A percentile compares a stretch with the other conserved stretches of the same genome.
These are phyloP conservation scores for Hemithea aestivaria DNA, from an alignment of 2,888 invertebrate species.

Conservation along the genomic window DNA sequence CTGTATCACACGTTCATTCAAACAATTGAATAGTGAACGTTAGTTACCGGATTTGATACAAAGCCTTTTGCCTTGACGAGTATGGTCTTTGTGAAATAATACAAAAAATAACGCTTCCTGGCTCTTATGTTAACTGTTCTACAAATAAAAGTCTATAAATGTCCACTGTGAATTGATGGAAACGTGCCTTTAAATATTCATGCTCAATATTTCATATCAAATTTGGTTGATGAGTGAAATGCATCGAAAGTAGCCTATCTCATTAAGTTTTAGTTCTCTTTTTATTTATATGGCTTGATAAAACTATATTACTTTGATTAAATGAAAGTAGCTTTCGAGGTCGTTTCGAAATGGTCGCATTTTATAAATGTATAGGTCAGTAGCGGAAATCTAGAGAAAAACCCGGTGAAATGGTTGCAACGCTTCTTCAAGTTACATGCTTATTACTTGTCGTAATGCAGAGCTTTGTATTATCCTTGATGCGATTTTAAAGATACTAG, in stretches of 20 bases:
- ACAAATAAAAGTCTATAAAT: slow-evolving; percentile 57
- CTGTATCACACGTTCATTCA: slow-evolving; percentile 23
- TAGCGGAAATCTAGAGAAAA: slow-evolving; percentile 20
- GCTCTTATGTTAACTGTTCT: slow-evolving; percentile 57
- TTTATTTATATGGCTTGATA: slow-evolving; percentile 11
- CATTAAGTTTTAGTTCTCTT: slow-evolving; percentile 6
- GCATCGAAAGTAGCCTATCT: slow-evolving; percentile 7
- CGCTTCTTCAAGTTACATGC: slow-evolving; percentile 8
- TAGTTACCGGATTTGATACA: slow-evolving; percentile 39
- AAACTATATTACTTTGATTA: slow-evolving; percentile 12
- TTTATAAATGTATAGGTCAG: slow-evolving; percentile 18
- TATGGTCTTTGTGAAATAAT: slow-evolving; percentile 49
- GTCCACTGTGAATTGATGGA: slow-evolving; percentile 54
- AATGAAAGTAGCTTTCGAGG: slow-evolving; percentile 25
- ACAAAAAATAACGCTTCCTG: slow-evolving; percentile 52
- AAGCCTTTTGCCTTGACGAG: slow-evolving; percentile 53
- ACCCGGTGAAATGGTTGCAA: slow-evolving; percentile 22
- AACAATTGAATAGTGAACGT: slow-evolving; percentile 24
- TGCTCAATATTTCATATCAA: slow-evolving; percentile 15
- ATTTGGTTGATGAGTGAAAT: slow-evolving; percentile 7
- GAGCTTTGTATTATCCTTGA: too few relatives aligned
- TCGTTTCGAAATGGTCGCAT: slow-evolving; percentile 17
- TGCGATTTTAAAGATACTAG: too few relatives aligned
- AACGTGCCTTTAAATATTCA: slow-evolving; percentile 19
- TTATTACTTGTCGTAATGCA: too few relatives aligned